A percentile compares a stretch with the other conserved stretches of the same genome.
phyloP scores from a whole-genome alignment of 2,888 invertebrate species.

The Eurois occulta region DNA sequence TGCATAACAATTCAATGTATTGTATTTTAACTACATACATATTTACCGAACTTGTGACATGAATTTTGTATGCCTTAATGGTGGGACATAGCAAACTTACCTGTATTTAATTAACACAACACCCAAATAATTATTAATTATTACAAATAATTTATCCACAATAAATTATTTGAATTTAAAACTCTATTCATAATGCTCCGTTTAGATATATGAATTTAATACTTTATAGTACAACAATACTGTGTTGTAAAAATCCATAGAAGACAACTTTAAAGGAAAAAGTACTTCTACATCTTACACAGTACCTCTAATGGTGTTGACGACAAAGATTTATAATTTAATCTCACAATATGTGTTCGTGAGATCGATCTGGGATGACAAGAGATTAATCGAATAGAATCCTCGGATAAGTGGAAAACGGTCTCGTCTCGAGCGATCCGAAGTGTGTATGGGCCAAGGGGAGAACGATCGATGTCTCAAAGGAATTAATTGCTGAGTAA shows the following conservation, averaged over 20 bases:
- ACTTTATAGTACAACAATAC: neutral
- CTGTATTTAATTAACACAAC: too few relatives aligned
- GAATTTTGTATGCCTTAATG: too few relatives aligned
- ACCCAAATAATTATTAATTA: too few relatives aligned
- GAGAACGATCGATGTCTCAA: slow-evolving; percentile 12
- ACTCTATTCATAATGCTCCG: neutral
- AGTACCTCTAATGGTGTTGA: slow-evolving; percentile 9
- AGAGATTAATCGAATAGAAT: slow-evolving; percentile 35
- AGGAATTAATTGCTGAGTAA: slow-evolving; percentile 16
- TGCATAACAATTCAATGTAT: too few relatives aligned
- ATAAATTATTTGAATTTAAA: too few relatives aligned
- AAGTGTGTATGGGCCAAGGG: neutral
- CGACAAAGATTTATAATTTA: slow-evolving; percentile 45
- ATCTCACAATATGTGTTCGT: slow-evolving; percentile 36
- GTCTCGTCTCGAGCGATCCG: slow-evolving; percentile 4
- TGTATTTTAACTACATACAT: too few relatives aligned
- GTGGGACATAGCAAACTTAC: too few relatives aligned
- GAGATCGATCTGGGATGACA: slow-evolving; percentile 37
- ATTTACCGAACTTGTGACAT: too few relatives aligned
- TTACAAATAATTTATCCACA: too few relatives aligned
- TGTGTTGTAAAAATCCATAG: neutral
- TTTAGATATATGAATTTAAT: neutral
- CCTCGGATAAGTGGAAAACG: slow-evolving; percentile 23
- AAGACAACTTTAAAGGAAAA: neutral
- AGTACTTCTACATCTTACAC: neutral